Evolutionary conservation across 2,888 invertebrate species (phyloP).

Genomic region (Hymenopus coronatus): DNA sequence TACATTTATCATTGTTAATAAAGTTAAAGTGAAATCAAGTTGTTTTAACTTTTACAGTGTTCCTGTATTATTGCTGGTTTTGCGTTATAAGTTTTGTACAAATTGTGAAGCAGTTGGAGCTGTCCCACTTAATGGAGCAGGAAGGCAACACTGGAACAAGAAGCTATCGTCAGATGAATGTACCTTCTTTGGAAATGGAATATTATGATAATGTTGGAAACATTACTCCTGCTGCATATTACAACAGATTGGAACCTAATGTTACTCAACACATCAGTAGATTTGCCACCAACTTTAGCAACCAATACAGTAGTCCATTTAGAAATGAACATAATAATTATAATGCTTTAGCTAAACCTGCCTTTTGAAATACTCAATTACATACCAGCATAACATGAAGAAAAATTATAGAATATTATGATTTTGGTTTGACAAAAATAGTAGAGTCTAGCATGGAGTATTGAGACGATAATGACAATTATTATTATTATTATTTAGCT

Average conservation of each 20-base stretch:
- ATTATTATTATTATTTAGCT: too few relatives aligned
- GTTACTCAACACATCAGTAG: background rate
- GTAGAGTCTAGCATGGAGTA: too few relatives aligned
- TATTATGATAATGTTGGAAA: background rate
- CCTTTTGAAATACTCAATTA: background rate
- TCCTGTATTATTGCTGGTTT: slow-evolving; percentile 34
- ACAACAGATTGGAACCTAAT: background rate
- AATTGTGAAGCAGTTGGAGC: slow-evolving; percentile 26
- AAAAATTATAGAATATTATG: too few relatives aligned
- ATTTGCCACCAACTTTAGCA: background rate
- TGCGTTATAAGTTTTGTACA: slow-evolving; percentile 32
- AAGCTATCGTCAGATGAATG: background rate
- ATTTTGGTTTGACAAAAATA: too few relatives aligned
- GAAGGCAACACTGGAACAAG: background rate
- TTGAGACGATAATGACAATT: too few relatives aligned
- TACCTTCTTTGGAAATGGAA: background rate
- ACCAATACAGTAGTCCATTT: background rate
- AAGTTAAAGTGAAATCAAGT: too few relatives aligned
- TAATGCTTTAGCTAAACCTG: slow-evolving; percentile 5
- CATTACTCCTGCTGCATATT: background rate
- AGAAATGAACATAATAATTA: background rate
- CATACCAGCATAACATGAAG: too few relatives aligned
- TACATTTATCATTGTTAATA: background rate
- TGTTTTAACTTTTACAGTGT: slow-evolving; percentile 27
- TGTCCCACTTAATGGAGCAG: background rate